phyloP scores from a whole-genome alignment of 2,888 invertebrate species.

The Dasypogon diadema region DNA sequence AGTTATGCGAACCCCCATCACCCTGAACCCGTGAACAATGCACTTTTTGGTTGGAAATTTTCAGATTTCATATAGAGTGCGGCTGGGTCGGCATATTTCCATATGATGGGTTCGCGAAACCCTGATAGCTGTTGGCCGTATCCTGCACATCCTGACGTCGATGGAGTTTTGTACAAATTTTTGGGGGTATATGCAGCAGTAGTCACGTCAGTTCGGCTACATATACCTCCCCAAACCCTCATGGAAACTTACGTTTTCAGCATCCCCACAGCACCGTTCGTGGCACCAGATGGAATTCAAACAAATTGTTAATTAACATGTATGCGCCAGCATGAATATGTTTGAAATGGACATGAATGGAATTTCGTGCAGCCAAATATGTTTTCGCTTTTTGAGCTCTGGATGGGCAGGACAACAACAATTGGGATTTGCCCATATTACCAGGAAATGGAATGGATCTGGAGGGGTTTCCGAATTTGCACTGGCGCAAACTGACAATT shows the following conservation, averaged over 20 bases:
- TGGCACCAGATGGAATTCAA: slow-evolving; percentile 45
- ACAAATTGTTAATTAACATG: slow-evolving; percentile 52
- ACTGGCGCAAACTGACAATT: slow-evolving; percentile 43
- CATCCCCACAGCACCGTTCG: slow-evolving; percentile 20
- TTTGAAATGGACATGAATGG: slow-evolving; percentile 51
- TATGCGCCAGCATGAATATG: slow-evolving; percentile 48
- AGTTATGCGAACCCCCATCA: slow-evolving; percentile 32
- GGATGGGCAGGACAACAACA: slow-evolving; percentile 29
- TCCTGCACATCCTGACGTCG: not conserved
- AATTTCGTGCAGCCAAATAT: slow-evolving; percentile 50
- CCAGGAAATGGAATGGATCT: not conserved
- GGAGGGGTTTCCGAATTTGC: not conserved
- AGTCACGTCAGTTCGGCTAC: not conserved
- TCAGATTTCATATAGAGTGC: slow-evolving; percentile 27
- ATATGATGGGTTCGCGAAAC: slow-evolving; percentile 9
- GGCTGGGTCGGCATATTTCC: slow-evolving; percentile 9
- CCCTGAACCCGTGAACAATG: slow-evolving; percentile 29
- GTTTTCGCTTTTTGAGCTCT: slow-evolving; percentile 48
- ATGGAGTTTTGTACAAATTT: not conserved
- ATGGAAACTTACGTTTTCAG: slow-evolving; percentile 4
- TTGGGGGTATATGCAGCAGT: not conserved
- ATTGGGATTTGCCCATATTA: slow-evolving; percentile 18
- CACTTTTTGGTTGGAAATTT: slow-evolving; percentile 34
- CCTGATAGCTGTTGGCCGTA: not conserved
- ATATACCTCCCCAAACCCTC: not conserved